Evolutionary conservation across 1,140 invertebrate species (phyloP).

Genomic region (Hyles vespertilio): DNA sequence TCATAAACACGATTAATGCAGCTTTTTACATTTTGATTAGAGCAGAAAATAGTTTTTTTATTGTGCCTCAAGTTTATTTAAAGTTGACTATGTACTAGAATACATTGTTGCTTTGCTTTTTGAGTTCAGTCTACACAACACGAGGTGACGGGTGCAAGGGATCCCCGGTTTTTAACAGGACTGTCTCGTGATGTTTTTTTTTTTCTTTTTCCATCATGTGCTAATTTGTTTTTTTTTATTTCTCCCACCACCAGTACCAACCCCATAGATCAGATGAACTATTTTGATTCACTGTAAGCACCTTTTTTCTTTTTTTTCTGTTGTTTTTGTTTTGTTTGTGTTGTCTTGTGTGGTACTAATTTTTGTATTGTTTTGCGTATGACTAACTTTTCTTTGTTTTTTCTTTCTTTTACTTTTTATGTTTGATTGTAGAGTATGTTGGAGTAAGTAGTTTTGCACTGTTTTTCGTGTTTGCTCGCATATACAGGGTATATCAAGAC

Average conservation of each 20-base stretch:
- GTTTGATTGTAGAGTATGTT: too few relatives aligned
- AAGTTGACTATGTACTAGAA: too few relatives aligned
- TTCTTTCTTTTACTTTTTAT: too few relatives aligned
- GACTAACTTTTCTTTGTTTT: too few relatives aligned
- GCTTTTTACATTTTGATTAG: too few relatives aligned
- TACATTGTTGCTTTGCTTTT: constrained; percentile 24
- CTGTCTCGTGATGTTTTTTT: constrained; percentile 16
- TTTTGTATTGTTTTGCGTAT: constrained; percentile 9
- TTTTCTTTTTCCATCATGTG: constrained; percentile 33
- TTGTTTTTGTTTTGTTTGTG: constrained; percentile 32
- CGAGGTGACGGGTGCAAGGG: constrained; percentile 14
- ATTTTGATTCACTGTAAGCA: constrained; percentile 74
- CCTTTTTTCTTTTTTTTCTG: constrained; percentile 38
- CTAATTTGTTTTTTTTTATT: constrained; percentile 61
- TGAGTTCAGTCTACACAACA: not conserved
- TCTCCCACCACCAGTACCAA: constrained; percentile 60
- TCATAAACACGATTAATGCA: too few relatives aligned
- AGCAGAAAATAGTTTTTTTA: too few relatives aligned
- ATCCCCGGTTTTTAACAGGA: constrained; percentile 23
- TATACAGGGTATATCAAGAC: too few relatives aligned
- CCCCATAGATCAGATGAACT: constrained; percentile 74
- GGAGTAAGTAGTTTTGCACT: too few relatives aligned
- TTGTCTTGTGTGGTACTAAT: constrained; percentile 22
- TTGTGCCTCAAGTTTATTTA: too few relatives aligned
- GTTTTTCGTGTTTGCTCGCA: too few relatives aligned